These are phyloP conservation scores for Oxystoma pomonae DNA, from an alignment of 2,888 invertebrate species.

Conservation along the genomic window DNA sequence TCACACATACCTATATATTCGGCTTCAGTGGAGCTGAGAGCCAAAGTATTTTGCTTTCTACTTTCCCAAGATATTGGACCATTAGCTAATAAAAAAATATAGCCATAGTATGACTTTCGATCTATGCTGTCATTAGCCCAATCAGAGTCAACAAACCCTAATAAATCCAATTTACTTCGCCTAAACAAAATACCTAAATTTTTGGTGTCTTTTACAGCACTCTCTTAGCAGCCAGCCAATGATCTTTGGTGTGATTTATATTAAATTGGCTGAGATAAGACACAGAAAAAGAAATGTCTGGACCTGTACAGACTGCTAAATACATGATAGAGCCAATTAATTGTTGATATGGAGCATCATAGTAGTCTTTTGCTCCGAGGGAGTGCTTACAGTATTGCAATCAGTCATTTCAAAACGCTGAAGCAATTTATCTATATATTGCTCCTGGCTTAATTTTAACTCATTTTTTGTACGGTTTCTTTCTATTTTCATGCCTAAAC, in stretches of 20 bases:
- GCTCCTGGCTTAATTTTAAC: no score
- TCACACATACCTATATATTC: slow-evolving; percentile 9
- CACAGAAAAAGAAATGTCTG: slow-evolving; percentile 13
- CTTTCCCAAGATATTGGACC: no score
- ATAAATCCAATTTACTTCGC: slow-evolving; percentile 1
- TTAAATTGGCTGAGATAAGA: no score
- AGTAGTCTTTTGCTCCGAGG: neutral
- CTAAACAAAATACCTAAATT: no score
- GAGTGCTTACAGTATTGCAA: no score
- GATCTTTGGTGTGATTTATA: slow-evolving; percentile 7
- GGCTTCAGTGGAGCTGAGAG: no score
- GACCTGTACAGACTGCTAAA: slow-evolving; percentile 9
- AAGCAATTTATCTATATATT: no score
- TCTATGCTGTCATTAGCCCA: slow-evolving; percentile 7
- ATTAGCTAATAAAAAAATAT: slow-evolving; percentile 12
- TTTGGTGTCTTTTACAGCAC: no score
- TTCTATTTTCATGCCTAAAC: slow-evolving; percentile 5
- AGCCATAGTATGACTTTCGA: slow-evolving; percentile 10
- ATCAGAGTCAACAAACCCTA: no score
- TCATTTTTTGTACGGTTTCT: neutral
- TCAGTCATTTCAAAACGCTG: no score
- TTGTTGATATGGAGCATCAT: slow-evolving; percentile 5
- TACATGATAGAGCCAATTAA: slow-evolving; percentile 10
- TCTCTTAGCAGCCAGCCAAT: slow-evolving; percentile 6
- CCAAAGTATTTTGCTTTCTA: no score